Percentiles rank a stretch among this genome's conserved stretches.
Conservation (phyloP, 2,888 invertebrate species). For the Fragum whitleyi region DNA sequence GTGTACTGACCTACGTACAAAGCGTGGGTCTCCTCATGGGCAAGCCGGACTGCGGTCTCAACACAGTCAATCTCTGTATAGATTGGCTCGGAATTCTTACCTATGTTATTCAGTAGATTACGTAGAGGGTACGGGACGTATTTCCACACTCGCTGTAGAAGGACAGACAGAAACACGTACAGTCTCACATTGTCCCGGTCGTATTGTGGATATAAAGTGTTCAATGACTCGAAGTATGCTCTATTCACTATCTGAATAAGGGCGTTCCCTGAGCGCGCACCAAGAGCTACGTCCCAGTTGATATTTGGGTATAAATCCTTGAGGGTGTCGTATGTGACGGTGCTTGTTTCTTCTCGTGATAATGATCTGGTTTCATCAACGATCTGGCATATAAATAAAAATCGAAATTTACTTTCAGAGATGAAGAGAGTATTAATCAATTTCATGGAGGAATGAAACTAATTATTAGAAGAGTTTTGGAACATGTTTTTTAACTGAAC, state of each 20-base stretch:
- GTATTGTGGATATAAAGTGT: conserved; percentile 13
- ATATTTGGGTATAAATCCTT: conserved; percentile 24
- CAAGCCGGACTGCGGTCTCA: conserved; percentile 29
- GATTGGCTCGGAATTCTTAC: background rate
- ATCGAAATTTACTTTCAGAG: no score
- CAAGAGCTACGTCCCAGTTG: conserved; percentile 34
- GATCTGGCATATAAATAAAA: conserved; percentile 2
- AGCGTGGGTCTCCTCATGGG: conserved; percentile 43
- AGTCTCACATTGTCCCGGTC: conserved; percentile 27
- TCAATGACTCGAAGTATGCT: conserved; percentile 35
- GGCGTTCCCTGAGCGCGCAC: background rate
- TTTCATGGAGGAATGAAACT: no score
- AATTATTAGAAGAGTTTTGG: no score
- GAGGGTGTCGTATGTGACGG: background rate
- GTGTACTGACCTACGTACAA: conserved; percentile 42
- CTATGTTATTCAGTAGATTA: background rate
- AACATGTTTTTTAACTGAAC: no score
- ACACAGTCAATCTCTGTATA: conserved; percentile 50
- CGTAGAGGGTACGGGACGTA: conserved; percentile 36
- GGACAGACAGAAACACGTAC: conserved; percentile 35
- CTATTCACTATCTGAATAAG: conserved; percentile 17
- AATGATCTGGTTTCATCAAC: background rate
- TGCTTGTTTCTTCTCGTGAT: background rate
- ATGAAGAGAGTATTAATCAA: no score
- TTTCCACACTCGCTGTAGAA: conserved; percentile 38